Conservation (phyloP, 1,140 invertebrate genomes). For the Macrobrachium rosenbergii region DNA sequence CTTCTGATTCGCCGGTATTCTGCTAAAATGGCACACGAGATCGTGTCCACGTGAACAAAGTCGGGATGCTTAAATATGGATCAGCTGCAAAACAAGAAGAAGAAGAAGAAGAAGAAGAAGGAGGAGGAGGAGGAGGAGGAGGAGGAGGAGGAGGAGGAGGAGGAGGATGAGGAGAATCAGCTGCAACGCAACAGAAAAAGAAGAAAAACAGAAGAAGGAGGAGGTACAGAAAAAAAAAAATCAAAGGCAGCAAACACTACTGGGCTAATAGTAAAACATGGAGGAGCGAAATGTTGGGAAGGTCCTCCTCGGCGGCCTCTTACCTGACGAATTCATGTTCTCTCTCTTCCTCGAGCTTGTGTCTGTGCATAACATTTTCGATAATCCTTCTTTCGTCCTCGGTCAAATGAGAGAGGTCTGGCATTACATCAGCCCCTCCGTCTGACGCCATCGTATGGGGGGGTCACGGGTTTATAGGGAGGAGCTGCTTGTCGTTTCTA, state of each 20-base stretch:
- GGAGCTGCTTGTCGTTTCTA: constrained; percentile 38
- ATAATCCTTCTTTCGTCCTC: constrained; percentile 98
- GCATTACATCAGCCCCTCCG: constrained; percentile 71
- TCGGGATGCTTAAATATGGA: neutral
- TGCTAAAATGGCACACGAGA: no score
- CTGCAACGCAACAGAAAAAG: neutral
- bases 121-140: neutral
- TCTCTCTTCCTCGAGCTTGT: constrained; percentile 95
- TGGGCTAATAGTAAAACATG: no score
- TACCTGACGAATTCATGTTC: constrained; percentile 96
- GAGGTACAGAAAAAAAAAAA: neutral
- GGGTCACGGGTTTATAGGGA: constrained; percentile 40
- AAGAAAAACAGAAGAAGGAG: neutral
- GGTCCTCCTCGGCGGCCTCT: constrained; percentile 69
- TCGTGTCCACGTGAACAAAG: no score
- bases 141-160: neutral
- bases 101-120: constrained; percentile 7
- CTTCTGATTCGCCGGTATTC: no score
- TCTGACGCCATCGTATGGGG: constrained; percentile 62
- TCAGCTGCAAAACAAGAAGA: neutral
- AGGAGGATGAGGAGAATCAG: neutral
- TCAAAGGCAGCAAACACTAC: neutral
- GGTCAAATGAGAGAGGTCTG: constrained; percentile 97
- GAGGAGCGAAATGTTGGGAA: neutral
- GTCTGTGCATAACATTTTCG: constrained; percentile 94